Conservation (phyloP, 2,888 invertebrate genomes). For the Pedicia rivosa region DNA sequence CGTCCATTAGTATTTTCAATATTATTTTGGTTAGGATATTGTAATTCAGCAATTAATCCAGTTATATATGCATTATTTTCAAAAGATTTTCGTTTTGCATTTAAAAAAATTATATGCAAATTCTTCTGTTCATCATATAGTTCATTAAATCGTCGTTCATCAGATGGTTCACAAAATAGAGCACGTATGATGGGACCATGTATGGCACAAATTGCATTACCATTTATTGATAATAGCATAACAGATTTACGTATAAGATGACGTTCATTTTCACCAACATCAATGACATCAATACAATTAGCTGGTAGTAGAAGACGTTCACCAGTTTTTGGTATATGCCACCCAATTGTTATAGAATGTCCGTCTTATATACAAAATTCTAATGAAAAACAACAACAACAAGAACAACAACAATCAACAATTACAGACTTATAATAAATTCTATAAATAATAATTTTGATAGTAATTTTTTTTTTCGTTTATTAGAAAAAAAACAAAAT, state of each 20-base stretch:
- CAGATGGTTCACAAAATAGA: constrained; percentile 30
- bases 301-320: no score
- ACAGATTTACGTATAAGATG: constrained; percentile 1
- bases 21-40: constrained; percentile 94
- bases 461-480: no score
- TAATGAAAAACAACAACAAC: no score
- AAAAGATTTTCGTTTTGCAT: constrained; percentile 87
- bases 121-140: constrained; percentile 46
- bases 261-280: constrained; percentile 2
- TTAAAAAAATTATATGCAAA: constrained; percentile 79
- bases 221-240: background rate
- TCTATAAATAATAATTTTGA: no score
- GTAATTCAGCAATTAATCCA: constrained; percentile 92
- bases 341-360: background rate
- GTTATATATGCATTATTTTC: constrained; percentile 89
- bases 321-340: background rate
- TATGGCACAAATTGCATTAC: constrained; percentile 22
- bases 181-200: constrained; percentile 22
- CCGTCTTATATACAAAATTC: background rate
- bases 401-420: no score
- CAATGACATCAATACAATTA: no score
- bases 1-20: constrained; percentile 75
- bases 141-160: constrained; percentile 18
- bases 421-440: no score
- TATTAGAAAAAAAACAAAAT: no score